Conservation (phyloP, 2,113 vertebrate species). For the Cryptotis parvus region DNA sequence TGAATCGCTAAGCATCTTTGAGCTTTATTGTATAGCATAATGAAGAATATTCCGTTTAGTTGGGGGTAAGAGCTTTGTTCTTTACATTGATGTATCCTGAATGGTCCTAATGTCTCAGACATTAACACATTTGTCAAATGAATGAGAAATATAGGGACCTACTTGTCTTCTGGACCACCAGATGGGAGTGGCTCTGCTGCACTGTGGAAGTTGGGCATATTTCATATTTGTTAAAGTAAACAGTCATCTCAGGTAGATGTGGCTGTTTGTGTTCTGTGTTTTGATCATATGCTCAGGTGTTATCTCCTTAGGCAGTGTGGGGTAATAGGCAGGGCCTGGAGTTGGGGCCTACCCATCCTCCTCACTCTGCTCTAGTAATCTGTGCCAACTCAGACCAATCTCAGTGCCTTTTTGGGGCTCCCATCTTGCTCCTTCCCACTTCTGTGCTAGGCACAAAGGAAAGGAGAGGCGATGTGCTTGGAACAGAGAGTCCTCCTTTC, state of each 20-base stretch:
- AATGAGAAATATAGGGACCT: conserved; percentile 11
- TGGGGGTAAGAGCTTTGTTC: not conserved
- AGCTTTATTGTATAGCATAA: not conserved
- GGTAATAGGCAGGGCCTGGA: not conserved
- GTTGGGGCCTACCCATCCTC: not conserved
- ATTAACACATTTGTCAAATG: conserved; percentile 28
- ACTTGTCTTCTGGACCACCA: conserved; percentile 2
- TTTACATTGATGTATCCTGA: not conserved
- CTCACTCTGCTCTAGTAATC: not conserved
- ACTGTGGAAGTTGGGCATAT: conserved; percentile 65
- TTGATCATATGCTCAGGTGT: conserved; percentile 47
- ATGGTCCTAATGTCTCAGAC: not conserved
- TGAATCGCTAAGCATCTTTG: not conserved
- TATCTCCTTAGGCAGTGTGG: conserved; percentile 30
- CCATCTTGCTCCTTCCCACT: conserved; percentile 37
- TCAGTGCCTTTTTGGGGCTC: not conserved
- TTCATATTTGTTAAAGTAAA: conserved; percentile 73
- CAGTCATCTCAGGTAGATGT: conserved; percentile 62
- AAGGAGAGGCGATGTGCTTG: not conserved
- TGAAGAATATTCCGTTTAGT: conserved; percentile 17
- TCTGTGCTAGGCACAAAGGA: not conserved
- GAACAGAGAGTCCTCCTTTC: not conserved
- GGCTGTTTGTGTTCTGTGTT: conserved; percentile 61
- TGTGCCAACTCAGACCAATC: not conserved
- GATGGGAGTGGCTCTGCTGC: conserved; percentile 6